phyloP scores from a whole-genome alignment of 1,140 invertebrate species.

The Episyrphus balteatus region DNA sequence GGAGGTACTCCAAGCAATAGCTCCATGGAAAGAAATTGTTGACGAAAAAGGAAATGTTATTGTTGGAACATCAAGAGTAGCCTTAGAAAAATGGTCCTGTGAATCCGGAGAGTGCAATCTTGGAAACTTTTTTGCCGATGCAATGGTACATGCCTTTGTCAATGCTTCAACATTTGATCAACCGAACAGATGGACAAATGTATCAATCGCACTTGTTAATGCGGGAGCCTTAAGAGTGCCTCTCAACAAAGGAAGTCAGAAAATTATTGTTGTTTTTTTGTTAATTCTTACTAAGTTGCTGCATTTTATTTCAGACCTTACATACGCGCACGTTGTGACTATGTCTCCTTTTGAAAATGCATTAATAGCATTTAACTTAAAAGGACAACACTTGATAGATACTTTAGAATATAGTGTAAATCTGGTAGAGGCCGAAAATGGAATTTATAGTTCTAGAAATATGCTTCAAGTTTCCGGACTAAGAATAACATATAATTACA shows the following conservation, averaged over 20 bases:
- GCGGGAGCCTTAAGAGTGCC: slow-evolving; percentile 55
- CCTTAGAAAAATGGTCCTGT: slow-evolving; percentile 46
- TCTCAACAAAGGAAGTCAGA: slow-evolving; percentile 42
- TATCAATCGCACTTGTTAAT: slow-evolving; percentile 54
- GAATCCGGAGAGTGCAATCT: slow-evolving; percentile 57
- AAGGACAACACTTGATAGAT: slow-evolving; percentile 47
- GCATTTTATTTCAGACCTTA: slow-evolving; percentile 41
- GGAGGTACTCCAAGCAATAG: slow-evolving; percentile 37
- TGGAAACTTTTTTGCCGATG: slow-evolving; percentile 62
- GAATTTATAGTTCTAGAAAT: slow-evolving; percentile 39
- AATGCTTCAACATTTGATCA: neutral
- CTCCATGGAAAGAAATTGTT: slow-evolving; percentile 48
- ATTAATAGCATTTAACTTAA: slow-evolving; percentile 52
- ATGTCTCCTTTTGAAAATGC: slow-evolving; percentile 60
- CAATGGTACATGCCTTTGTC: slow-evolving; percentile 45
- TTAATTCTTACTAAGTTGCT: neutral
- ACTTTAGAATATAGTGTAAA: slow-evolving; percentile 48
- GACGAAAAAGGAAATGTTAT: slow-evolving; percentile 44
- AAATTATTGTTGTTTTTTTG: neutral
- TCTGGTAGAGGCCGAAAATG: slow-evolving; percentile 21
- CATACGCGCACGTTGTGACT: slow-evolving; percentile 51
- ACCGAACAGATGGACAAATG: slow-evolving; percentile 48
- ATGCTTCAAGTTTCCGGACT: slow-evolving; percentile 51
- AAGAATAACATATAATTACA: slow-evolving; percentile 40
- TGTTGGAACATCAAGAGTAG: slow-evolving; percentile 45